Conservation (phyloP, 2,797 vertebrate genomes). For the Xerus rutilus region DNA sequence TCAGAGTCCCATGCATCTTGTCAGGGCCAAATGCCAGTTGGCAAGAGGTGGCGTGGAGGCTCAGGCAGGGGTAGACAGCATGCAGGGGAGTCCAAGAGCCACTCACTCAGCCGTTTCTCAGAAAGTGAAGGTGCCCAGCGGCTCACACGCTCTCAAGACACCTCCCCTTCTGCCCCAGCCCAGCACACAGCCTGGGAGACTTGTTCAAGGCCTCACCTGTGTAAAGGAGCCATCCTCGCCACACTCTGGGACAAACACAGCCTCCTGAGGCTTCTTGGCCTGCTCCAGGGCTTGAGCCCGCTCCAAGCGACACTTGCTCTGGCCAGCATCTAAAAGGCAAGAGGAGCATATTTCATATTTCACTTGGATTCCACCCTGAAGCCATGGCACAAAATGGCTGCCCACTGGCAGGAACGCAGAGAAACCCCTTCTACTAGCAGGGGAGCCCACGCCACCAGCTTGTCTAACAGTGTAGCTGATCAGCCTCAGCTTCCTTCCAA, state of each 20-base stretch:
- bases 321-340: slow-evolving; percentile 90
- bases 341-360: not conserved
- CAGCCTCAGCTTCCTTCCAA: not conserved
- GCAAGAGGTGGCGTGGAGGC: not conserved
- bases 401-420: not conserved
- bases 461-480: not conserved
- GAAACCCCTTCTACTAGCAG: not conserved
- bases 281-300: slow-evolving; percentile 95
- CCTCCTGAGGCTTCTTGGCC: slow-evolving; percentile 95
- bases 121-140: not conserved
- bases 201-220: slow-evolving; percentile 89
- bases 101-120: slow-evolving; percentile 35
- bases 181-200: not conserved
- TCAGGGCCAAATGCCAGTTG: slow-evolving; percentile 72
- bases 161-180: not conserved
- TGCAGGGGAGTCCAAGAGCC: slow-evolving; percentile 10
- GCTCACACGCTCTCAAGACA: not conserved
- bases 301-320: slow-evolving; percentile 97
- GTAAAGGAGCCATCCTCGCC: slow-evolving; percentile 97
- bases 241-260: slow-evolving; percentile 98
- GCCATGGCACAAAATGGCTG: not conserved
- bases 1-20: slow-evolving; percentile 18
- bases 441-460: not conserved
- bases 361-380: slow-evolving; percentile 76
- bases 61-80: not conserved